Evolutionary conservation across 2,888 invertebrate species (phyloP).

Genomic region (Steinernema scapterisci): DNA sequence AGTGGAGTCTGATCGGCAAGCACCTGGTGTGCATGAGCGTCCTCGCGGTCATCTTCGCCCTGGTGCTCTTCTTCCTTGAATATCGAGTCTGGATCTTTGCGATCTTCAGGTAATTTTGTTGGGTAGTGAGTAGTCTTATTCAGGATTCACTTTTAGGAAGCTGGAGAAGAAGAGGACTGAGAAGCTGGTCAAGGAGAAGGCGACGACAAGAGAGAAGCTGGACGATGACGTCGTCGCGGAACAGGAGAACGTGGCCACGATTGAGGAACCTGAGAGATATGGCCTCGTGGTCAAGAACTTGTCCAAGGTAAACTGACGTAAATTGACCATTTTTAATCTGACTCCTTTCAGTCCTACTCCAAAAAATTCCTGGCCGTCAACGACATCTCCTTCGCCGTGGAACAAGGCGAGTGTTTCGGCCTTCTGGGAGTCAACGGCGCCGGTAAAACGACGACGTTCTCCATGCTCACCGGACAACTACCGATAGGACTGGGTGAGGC

Average conservation of each 20-base stretch:
- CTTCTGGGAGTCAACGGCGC: constrained; percentile 80
- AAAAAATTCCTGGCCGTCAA: constrained; percentile 71
- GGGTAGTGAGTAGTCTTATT: neutral
- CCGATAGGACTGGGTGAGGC: constrained; percentile 71
- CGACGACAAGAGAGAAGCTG: constrained; percentile 59
- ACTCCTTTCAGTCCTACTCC: neutral
- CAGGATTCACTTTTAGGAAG: constrained; percentile 33
- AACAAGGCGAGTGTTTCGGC: constrained; percentile 79
- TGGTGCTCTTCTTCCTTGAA: constrained; percentile 73
- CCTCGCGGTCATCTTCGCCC: constrained; percentile 75
- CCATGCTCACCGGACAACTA: constrained; percentile 73
- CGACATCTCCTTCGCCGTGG: constrained; percentile 72
- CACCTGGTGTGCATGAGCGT: constrained; percentile 76
- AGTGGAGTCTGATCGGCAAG: constrained; percentile 75
- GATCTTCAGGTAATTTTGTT: constrained; percentile 43
- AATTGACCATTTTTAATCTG: neutral
- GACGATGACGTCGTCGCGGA: constrained; percentile 74
- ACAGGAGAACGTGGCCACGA: constrained; percentile 69
- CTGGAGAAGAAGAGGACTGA: constrained; percentile 34
- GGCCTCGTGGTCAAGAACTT: constrained; percentile 68
- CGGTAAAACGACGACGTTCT: constrained; percentile 81
- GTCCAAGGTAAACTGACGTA: constrained; percentile 49
- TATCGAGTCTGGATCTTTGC: constrained; percentile 68
- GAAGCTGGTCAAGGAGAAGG: constrained; percentile 29
- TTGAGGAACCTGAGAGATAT: constrained; percentile 69